Percentiles rank a stretch among this genome's conserved stretches.
phyloP scores from a whole-genome alignment of 2,797 vertebrate genomes.

The Geotrypetes seraphini region DNA sequence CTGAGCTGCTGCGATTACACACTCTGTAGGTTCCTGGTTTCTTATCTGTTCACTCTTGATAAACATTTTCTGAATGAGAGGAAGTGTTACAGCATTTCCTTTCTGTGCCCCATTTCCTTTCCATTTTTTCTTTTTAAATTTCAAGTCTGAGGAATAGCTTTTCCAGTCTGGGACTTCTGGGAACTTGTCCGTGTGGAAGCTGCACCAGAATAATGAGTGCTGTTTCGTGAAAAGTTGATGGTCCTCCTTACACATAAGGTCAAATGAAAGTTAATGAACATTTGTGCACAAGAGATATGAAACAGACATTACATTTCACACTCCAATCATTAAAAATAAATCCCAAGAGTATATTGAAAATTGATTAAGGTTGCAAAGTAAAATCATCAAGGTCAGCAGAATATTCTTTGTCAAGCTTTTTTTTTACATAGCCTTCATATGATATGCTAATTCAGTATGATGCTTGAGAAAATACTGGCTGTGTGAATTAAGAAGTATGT shows the following conservation, averaged over 20 bases:
- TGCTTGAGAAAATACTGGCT: too few relatives aligned
- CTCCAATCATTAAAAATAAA: conserved; percentile 29
- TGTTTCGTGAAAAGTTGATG: conserved; percentile 37
- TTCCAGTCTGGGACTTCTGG: conserved; percentile 20
- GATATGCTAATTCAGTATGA: too few relatives aligned
- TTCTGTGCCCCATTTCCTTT: conserved; percentile 1
- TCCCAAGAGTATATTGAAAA: conserved; percentile 29
- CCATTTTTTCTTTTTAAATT: conserved; percentile 24
- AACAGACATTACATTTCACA: conserved; percentile 19
- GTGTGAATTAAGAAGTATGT: too few relatives aligned
- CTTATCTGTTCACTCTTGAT: conserved; percentile 24
- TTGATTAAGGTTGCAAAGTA: conserved; percentile 39
- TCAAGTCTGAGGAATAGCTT: conserved; percentile 17
- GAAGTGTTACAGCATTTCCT: conserved; percentile 17
- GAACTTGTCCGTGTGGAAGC: conserved; percentile 25
- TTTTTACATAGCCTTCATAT: too few relatives aligned
- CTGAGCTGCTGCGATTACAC: neutral
- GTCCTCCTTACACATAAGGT: conserved; percentile 40
- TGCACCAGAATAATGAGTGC: conserved; percentile 30
- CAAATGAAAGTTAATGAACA: conserved; percentile 51
- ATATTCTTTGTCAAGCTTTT: too few relatives aligned
- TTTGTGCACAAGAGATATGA: conserved; percentile 35
- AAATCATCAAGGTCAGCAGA: conserved; percentile 16
- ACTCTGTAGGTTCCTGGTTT: conserved; percentile 16
- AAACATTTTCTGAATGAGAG: conserved; percentile 16